Conservation (phyloP, 1,140 invertebrate genomes). For the Zophobas morio region DNA sequence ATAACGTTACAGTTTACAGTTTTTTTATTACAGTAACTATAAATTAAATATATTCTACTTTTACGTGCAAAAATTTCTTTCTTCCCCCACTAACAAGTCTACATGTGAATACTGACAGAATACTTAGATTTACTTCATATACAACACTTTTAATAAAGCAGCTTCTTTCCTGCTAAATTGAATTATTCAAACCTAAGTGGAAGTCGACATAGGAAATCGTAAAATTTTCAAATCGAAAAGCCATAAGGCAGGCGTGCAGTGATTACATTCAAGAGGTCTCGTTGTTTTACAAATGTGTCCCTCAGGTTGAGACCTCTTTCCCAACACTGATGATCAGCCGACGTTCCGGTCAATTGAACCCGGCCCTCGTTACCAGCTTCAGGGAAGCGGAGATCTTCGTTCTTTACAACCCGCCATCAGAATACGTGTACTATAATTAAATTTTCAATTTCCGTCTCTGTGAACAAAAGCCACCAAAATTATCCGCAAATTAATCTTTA, state of each 20-base stretch:
- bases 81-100: too few relatives aligned
- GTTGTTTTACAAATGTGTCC: slow-evolving; percentile 49
- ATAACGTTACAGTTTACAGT: too few relatives aligned
- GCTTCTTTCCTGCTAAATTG: background rate
- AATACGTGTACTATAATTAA: slow-evolving; percentile 40
- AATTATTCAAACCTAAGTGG: background rate
- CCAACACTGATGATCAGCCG: slow-evolving; percentile 39
- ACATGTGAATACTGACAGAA: too few relatives aligned
- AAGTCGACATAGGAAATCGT: slow-evolving; percentile 23
- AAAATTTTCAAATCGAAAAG: slow-evolving; percentile 28
- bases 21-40: too few relatives aligned
- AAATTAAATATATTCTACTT: too few relatives aligned
- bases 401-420: slow-evolving; percentile 38
- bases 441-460: slow-evolving; percentile 43
- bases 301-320: slow-evolving; percentile 42
- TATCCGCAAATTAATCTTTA: slow-evolving; percentile 32
- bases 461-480: slow-evolving; percentile 39
- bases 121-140: too few relatives aligned
- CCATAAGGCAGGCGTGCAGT: slow-evolving; percentile 7
- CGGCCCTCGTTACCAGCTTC: slow-evolving; percentile 21
- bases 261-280: slow-evolving; percentile 44
- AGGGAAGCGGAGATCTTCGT: slow-evolving; percentile 34
- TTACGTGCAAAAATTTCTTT: too few relatives aligned
- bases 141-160: background rate
- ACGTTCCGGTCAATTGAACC: slow-evolving; percentile 46